Evolutionary conservation across 2,888 invertebrate species (phyloP), one percentile per base, ranked within the genome.

Genomic region (Dyspetes luteomarginatus): DNA sequence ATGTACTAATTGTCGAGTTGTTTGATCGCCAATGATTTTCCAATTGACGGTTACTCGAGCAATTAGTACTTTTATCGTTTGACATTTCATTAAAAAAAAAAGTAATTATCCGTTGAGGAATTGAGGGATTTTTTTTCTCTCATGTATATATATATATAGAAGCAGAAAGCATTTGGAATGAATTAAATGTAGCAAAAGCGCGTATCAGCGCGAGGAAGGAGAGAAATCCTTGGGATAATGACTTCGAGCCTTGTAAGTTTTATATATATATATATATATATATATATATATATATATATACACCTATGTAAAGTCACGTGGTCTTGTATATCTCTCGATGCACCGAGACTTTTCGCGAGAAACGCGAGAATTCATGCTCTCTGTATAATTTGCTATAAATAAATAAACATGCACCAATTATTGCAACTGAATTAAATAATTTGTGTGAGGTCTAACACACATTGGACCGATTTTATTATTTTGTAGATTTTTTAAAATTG

Each of bases 181-280:
- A 30, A 28, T 28, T 17, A 30, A 52, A 55, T 43, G 30, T 12
- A 36, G 28, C n/a, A 3, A 26, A 48, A 45, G 30, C 58, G 50
- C 48, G 36, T 48, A 55, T 74, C 67, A 15, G 26, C 36, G 41
- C 36, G 41, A 79, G 74, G 74, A 79, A 74, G 22, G 68, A 69
- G 78, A 74, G 58, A 36, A 73, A 64, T 74, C 74, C 74, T 79
- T 79, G 56, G 55, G 56, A 74, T 64, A 74, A 74, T 79, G 36
- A 77, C 41, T 64, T 24, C 55, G 62, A 55, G 69, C 62, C 64
- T 62, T 69, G 43, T 69, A 41, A 17, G 58, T 58, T n/a, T 17
- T 24, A 24, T 55, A 22, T 55, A 55, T 55, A 12, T 24, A 22
- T 55, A 24, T 55, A 55, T 36, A 36, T 36, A 36, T 12, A 12